Evolutionary conservation across 2,888 invertebrate genomes (phyloP).

Genomic region (Amaurobius ferox): DNA sequence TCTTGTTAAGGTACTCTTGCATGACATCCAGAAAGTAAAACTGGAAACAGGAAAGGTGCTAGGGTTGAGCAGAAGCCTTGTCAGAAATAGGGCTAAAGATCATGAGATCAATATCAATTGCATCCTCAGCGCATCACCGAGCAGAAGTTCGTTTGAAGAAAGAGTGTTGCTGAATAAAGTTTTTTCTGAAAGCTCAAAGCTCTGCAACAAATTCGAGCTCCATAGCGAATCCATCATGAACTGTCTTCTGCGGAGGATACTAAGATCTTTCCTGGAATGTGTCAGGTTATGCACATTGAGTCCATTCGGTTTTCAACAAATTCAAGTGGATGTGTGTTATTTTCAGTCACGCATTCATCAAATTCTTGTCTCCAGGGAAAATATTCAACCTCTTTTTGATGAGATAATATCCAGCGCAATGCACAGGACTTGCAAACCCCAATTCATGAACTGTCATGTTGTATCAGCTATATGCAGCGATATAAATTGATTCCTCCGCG

Average conservation of each 20-base stretch:
- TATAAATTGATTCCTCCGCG: too few relatives aligned
- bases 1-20: conserved; percentile 23
- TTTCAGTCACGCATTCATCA: background rate
- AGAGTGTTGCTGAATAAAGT: conserved; percentile 16
- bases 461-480: conserved; percentile 22
- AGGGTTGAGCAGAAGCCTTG: background rate
- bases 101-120: background rate
- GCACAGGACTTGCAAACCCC: conserved; percentile 23
- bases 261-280: conserved; percentile 38
- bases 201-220: conserved; percentile 4
- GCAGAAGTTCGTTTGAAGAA: background rate
- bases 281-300: conserved; percentile 36
- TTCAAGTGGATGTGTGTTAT: conserved; percentile 44
- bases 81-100: background rate
- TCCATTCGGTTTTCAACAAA: conserved; percentile 49
- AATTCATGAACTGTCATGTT: conserved; percentile 27
- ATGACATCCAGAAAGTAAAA: conserved; percentile 20
- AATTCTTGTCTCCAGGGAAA: background rate
- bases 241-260: conserved; percentile 12
- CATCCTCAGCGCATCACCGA: background rate
- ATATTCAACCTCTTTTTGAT: conserved; percentile 22
- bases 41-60: conserved; percentile 16
- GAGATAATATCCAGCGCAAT: conserved; percentile 43
- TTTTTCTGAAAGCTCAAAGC: conserved; percentile 2
- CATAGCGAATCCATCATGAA: conserved; percentile 17